Evolutionary conservation across 2,888 invertebrate species (phyloP).

Genomic region (Erebia palarica): DNA sequence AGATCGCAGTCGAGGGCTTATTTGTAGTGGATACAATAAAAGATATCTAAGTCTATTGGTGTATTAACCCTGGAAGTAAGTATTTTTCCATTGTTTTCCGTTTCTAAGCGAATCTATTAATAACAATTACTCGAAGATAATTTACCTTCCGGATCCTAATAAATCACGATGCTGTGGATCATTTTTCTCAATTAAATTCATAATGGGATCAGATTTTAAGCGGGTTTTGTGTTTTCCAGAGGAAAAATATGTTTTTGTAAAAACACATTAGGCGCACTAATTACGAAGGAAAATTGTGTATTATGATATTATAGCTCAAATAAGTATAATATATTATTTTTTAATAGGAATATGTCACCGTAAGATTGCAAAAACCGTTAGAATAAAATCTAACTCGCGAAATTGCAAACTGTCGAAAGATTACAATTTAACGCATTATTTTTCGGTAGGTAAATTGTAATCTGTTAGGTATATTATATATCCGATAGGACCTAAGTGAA

Average conservation of each 20-base stretch:
- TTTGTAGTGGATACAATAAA: background rate
- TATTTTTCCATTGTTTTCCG: slow-evolving; percentile 7
- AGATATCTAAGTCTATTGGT: background rate
- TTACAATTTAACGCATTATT: too few relatives aligned
- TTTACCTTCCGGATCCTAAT: slow-evolving; percentile 18
- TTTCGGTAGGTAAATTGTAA: too few relatives aligned
- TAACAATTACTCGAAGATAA: slow-evolving; percentile 36
- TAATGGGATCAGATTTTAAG: slow-evolving; percentile 21
- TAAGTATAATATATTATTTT: too few relatives aligned
- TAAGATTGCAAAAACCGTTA: too few relatives aligned
- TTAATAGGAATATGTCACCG: too few relatives aligned
- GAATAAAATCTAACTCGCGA: too few relatives aligned
- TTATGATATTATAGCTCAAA: too few relatives aligned
- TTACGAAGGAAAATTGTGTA: too few relatives aligned
- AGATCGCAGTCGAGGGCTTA: background rate
- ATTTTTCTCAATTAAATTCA: slow-evolving; percentile 25
- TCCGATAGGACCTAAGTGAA: too few relatives aligned
- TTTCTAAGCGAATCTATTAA: slow-evolving; percentile 24
- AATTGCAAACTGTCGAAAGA: too few relatives aligned
- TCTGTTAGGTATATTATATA: too few relatives aligned
- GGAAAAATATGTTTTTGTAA: background rate
- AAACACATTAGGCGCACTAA: too few relatives aligned
- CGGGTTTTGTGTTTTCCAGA: slow-evolving; percentile 1
- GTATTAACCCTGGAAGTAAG: background rate
- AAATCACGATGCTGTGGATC: slow-evolving; percentile 17